Conservation (phyloP, 2,797 vertebrate species). For the Halcyon leucocephala region DNA sequence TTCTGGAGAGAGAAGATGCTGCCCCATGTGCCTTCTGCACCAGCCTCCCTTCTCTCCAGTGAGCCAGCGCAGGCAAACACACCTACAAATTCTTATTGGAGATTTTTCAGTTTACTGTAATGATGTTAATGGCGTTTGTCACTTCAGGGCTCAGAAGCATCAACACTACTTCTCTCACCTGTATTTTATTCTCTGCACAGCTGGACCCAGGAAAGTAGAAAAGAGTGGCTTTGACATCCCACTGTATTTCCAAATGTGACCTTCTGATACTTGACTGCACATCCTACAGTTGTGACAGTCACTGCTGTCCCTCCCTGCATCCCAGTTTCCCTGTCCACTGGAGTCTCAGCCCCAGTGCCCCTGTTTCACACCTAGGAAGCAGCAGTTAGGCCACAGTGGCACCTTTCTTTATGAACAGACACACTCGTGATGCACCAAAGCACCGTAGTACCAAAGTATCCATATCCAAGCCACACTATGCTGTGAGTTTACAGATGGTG, state of each 20-base stretch:
- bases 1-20: neutral
- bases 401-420: neutral
- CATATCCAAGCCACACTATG: fast-evolving
- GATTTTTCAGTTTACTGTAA: neutral
- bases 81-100: neutral
- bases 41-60: neutral
- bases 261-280: neutral
- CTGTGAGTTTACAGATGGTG: neutral
- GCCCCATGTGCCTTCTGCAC: neutral
- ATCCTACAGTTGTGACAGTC: neutral
- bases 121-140: neutral
- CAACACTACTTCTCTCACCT: neutral
- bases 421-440: neutral
- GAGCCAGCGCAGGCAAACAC: neutral
- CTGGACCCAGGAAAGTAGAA: neutral
- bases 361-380: neutral
- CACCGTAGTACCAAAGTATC: neutral
- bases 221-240: neutral
- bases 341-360: neutral
- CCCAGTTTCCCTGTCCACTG: neutral
- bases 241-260: neutral
- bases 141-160: neutral
- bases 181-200: neutral
- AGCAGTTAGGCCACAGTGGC: neutral
- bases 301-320: neutral